phyloP scores from a whole-genome alignment of 1,140 invertebrate species.

The Paramacrobiotus metropolitanus region DNA sequence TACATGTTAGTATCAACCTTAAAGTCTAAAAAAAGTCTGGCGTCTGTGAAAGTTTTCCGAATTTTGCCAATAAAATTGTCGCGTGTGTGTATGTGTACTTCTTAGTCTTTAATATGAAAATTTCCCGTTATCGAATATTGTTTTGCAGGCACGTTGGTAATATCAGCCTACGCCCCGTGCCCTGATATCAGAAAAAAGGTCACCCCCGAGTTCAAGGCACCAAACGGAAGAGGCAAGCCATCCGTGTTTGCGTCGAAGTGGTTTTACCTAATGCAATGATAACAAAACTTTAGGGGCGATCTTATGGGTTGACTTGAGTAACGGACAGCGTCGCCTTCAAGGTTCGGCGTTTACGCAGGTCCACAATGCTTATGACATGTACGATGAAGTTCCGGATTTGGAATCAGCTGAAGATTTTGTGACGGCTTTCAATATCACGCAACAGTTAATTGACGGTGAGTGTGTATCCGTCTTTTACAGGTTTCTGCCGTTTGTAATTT shows the following conservation, averaged over 20 bases:
- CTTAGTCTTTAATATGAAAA: no score
- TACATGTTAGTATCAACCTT: no score
- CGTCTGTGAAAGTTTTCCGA: no score
- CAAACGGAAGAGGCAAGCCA: slow-evolving; percentile 23
- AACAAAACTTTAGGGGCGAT: slow-evolving; percentile 25
- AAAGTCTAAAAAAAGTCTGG: no score
- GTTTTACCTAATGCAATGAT: background rate
- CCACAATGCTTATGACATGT: slow-evolving; percentile 46
- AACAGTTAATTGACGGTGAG: slow-evolving; percentile 49
- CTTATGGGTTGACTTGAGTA: slow-evolving; percentile 42
- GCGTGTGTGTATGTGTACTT: no score
- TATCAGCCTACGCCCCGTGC: slow-evolving; percentile 82
- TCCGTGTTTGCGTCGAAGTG: no score
- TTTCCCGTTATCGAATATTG: no score
- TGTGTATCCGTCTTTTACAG: no score
- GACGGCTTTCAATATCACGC: slow-evolving; percentile 53
- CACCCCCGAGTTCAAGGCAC: slow-evolving; percentile 65
- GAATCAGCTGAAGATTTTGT: slow-evolving; percentile 38
- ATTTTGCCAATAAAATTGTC: no score
- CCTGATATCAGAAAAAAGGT: slow-evolving; percentile 49
- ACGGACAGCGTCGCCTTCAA: slow-evolving; percentile 43
- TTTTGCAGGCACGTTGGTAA: slow-evolving; percentile 63
- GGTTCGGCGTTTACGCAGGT: slow-evolving; percentile 77
- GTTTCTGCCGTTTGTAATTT: no score
- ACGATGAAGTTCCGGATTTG: slow-evolving; percentile 51